Evolutionary conservation across 1,140 invertebrate species (phyloP), one percentile per base, ranked within the genome.

Genomic region (Caenorhabditis inopinata): DNA sequence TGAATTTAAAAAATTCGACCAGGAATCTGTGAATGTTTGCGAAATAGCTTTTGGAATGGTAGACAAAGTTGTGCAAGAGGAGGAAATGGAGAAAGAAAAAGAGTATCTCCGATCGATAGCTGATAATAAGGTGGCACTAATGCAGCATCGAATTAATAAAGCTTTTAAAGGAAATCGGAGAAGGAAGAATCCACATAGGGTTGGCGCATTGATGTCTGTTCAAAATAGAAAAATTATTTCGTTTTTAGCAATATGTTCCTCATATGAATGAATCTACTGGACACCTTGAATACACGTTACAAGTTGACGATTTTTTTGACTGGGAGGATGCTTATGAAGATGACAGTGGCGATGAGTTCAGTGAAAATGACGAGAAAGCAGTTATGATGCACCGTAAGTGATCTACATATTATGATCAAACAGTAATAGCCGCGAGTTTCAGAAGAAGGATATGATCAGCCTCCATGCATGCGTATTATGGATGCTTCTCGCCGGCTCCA

Each of bases 401-500:
- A n/a, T n/a, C n/a, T n/a, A n/a, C n/a, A n/a, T n/a, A n/a, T n/a
- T n/a, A n/a, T n/a, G n/a, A n/a, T n/a, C n/a, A n/a, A n/a, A n/a
- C n/a, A n/a, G n/a, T n/a, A n/a, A n/a, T n/a, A n/a, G n/a, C n/a
- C n/a, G n/a, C n/a, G n/a, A n/a, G n/a, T 46, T 48, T 3, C 79
- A 81, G 79, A 81, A 35, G 79, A 81, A 51, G 32, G 75, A 21
- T 62, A 46, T 27, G 29, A 32, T 32, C 80, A 83, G 27, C 79
- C 82, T 0, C 82, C 82, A 9, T 77, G 53, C 18, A 51, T 83
- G 29, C 73, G 82, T 5, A 32, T 83, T 7, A 83, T 83, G 23
- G 82, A 83, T 35, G 18, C 51, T 16, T 6, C 18, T 3, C 80
- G 78, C 7, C 74, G 51, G 6, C 45, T 83, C 1, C 82, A 83